phyloP scores from a whole-genome alignment of 2,797 vertebrate species.

The Phalanger gymnotis region DNA sequence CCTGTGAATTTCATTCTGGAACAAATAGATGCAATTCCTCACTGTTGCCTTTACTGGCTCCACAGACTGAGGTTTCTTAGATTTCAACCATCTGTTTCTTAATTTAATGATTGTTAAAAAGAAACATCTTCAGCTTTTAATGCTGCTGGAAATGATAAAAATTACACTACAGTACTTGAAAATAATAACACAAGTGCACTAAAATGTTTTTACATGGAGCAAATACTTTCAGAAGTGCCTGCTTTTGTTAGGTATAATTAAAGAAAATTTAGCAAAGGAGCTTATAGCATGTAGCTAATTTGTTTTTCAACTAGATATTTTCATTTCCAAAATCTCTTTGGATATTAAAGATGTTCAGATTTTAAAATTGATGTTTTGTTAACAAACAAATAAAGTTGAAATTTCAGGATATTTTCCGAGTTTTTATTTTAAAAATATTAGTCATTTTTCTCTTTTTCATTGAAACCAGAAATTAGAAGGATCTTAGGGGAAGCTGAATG shows the following conservation, averaged over 20 bases:
- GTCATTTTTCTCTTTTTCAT: background rate
- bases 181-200: background rate
- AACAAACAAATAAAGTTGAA: background rate
- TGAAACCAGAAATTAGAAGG: background rate
- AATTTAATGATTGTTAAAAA: background rate
- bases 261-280: background rate
- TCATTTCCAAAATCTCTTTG: background rate
- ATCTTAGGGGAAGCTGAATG: background rate
- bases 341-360: background rate
- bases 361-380: background rate
- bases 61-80: background rate
- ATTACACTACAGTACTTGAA: background rate
- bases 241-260: background rate
- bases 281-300: background rate
- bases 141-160: background rate
- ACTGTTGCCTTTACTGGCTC: background rate
- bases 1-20: background rate
- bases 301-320: background rate
- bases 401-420: background rate
- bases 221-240: background rate
- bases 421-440: background rate
- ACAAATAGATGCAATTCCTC: background rate
- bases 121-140: background rate
- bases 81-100: background rate
- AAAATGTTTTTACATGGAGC: background rate